Evolutionary conservation across 2,888 invertebrate genomes (phyloP), one percentile per base, ranked within the genome.

Genomic region (Brassicogethes aeneus): DNA sequence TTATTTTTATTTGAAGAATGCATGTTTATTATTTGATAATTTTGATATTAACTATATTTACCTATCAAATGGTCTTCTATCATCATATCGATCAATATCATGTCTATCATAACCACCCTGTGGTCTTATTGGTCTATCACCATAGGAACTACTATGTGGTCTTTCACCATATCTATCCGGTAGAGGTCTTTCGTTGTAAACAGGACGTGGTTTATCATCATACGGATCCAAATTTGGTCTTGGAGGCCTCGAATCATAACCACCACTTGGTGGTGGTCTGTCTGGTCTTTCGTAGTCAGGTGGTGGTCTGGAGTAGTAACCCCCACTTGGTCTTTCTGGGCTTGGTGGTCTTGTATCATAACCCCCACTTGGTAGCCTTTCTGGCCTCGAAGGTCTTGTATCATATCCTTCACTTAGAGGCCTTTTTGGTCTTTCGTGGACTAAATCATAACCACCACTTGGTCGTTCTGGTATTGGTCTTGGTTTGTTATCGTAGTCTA

Each of bases 381-480:
- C 16, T 8, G 30, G 34, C 14, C 14, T 32, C 3, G 10, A 13
- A 12, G 32, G 32, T 12, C 32, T 7, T 5, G 5, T 10, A 32
- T 32, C 32, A 32, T 5, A 12, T 12, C 14, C 13, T 16, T 39
- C 35, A 34, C 23, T 12, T 15, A 40, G 15, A 3, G 43, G 41
- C 32, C 39, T 37, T 32, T 3, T 10, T 14, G 45, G 45, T 42
- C 37, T 37, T 30, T 46, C 23, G 13, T 16, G 37, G n/a, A n/a
- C n/a, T 32, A 17, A 23, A 34, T 35, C 23, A 17, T 23, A 39
- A 34, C 23, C 34, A 36, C 29, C 8, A 2, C 17, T 12, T 15
- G 40, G 40, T 23, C 40, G 3, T 15, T 14, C 29, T 43, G 17
- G 42, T 40, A 14, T 29, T 43, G 8, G 17, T 41, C 14, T 34